phyloP scores from a whole-genome alignment of 2,888 invertebrate species.

The Hypselothyrea guttata region DNA sequence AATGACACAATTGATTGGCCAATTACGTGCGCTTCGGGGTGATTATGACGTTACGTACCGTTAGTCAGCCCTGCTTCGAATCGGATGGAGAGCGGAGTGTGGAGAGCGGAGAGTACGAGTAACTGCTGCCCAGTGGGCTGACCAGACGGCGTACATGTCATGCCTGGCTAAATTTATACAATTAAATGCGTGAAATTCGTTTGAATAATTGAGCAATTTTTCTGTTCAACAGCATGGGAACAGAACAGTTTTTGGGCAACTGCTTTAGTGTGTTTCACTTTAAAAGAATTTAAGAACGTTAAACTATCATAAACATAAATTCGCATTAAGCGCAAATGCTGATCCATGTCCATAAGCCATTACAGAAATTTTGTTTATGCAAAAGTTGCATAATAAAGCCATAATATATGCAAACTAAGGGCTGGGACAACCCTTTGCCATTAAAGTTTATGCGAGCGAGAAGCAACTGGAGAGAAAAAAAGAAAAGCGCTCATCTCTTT shows the following conservation, averaged over 20 bases:
- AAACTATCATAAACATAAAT: conserved; percentile 26
- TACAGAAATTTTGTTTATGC: conserved; percentile 27
- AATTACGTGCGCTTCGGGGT: conserved; percentile 81
- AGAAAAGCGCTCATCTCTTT: conserved; percentile 47
- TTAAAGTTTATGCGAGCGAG: too few species aligned
- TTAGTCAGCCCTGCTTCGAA: conserved; percentile 47
- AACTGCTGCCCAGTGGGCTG: conserved; percentile 16
- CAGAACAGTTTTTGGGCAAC: conserved; percentile 18
- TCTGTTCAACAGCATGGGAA: conserved; percentile 25
- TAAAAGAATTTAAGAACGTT: not conserved
- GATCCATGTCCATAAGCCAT: conserved; percentile 16
- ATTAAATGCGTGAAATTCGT: conserved; percentile 78
- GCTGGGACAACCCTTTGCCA: conserved; percentile 4
- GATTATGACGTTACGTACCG: conserved; percentile 79
- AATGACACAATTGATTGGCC: conserved; percentile 82
- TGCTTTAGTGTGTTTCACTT: not conserved
- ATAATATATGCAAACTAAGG: conserved; percentile 41
- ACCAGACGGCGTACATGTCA: conserved; percentile 56
- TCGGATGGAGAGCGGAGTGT: not conserved
- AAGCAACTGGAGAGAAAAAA: conserved; percentile 12
- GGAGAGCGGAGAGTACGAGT: conserved; percentile 12
- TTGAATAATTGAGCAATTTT: conserved; percentile 77
- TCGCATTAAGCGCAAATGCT: conserved; percentile 23
- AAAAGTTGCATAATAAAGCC: conserved; percentile 14
- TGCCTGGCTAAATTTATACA: conserved; percentile 77